Base-by-base conservation (phyloP, 2,113 vertebrate species). In the Sinosuthora webbiana region DNA sequence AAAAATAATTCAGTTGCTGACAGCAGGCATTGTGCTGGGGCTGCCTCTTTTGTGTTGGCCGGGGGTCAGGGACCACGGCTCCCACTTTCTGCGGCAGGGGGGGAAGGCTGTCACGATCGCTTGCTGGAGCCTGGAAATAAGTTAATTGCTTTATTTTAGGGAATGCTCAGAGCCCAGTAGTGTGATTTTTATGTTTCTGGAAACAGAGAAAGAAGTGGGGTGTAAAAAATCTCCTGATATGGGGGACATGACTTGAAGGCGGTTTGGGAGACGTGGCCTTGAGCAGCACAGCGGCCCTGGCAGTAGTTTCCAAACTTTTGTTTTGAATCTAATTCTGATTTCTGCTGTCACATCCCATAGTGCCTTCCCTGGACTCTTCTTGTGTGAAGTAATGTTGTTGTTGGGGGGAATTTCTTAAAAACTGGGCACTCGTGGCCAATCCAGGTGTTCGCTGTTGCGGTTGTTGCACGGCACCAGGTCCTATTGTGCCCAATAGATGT, bases 91-190 rank as follows among this genome's bases (percentile, higher is more conserved):
- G 93, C 96, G 27, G 78, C 14, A 13, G 97, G 97, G 96, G 96
- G 96, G 96, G 97, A 95, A 97, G 96, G 97, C 98, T 98, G 98
- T 98, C 98, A 98, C 39, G 49, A 96, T 97, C 89, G 94, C 98
- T 97, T 87, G 96, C 97, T 97, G 98, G 97, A 98, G 98, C 97
- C 96, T 98, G 98, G 98, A 98, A 98, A 98, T 97, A 98, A 98
- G 98, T 98, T 98, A 99, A 99, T 98, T 98, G 98, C 98, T 98
- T 96, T 98, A 97, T 98, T 98, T 99, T 98, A 95, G 94, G 80
- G 95, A 89, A 63, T 70, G 62, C 44, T 83, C 17, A 0, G 67
- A 89, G 86, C 57, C 57, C 64, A 12, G 30, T 28, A 19, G 33
- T 33, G 57, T 57, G 56, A 11, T 50, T 77, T 85, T 39, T 78